Evolutionary conservation across 1,140 invertebrate genomes (phyloP), one percentile per base, ranked within the genome.

Genomic region (Caenorhabditis latens): DNA sequence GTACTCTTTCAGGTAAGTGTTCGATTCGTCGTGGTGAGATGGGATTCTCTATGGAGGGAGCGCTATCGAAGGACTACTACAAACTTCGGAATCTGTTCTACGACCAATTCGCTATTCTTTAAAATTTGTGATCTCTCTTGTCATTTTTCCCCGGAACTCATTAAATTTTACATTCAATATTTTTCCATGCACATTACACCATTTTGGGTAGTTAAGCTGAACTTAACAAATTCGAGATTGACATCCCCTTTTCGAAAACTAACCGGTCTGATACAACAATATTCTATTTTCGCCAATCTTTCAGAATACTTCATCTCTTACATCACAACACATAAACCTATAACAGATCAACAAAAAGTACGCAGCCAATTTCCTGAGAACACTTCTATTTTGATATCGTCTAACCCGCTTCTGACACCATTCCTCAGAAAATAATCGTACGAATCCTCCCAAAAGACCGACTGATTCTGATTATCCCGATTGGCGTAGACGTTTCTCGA

Each of bases 71-170:
- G 90, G 97, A 99, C 89, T 99, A 98, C 93, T 99, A 96, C 93
- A 96, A 95, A 94, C 95, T 99, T 43, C 94, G 97, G 84, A 96
- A 98, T 91, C 93, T 32, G 32, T 32, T 32, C 32, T 32, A 32
- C 93, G 95, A 97, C 87, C 98, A 99, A 93, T 99, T 98, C 94
- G 97, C 98, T 87, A 97, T 99, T 92, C 95, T 99, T 1, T 32
- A 32, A 32, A 32, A 75, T 32, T 53, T 11, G 58, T 57, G 48
- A 53, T 85, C 67, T 85, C 46, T 32, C 79, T 9, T 85, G 4
- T 75, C 21, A 53, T 55, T 50, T 71, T 63, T 40, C 2, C 32
- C 32, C 32, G 32, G 32, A 32, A 32, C 2, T 32, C 32, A 32
- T 32, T 0, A 32, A 32, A 32, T 32, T 32, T 32, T 32, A 32